Evolutionary conservation across 2,113 vertebrate species (phyloP), one percentile per base, ranked within the genome.

Genomic region (Mionectes macconnelli): DNA sequence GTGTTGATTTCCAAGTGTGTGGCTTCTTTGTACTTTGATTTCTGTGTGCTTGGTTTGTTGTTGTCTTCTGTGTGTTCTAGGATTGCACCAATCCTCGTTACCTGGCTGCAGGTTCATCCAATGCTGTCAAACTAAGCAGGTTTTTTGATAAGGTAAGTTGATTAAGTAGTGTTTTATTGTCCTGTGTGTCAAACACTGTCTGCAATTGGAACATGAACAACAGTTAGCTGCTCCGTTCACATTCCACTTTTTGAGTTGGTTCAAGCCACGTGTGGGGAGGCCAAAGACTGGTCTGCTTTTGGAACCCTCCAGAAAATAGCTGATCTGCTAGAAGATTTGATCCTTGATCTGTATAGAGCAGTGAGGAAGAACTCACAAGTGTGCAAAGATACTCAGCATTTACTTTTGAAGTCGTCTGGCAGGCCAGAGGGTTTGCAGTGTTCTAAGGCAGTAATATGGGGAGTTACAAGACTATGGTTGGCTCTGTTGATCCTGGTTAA

Each of bases 131-230:
- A 95, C 97, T 99, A 30, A 99, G 99, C 97, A 98, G 99, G 80
- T 99, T 99, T 96, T 99, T 99, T 98, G 99, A 99, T 98, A 99
- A 99, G 98, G 99, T 99, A 97, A 98, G 82, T 95, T 75, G 87
- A 12, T 95, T 83, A 94, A 86, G 79, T 84, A 39, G 44, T 75
- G 66, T 85, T 97, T 90, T 96, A 62, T 83, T 84, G 42, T 82
- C 63, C 49, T 56, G 1, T 47, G 15, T 68, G 23, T 64, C 24
- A 28, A 81, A 40, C 2, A 0, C 17, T 40, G 3, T 74, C 42
- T 93, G 57, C 84, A 55, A 47, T 84, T 84, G 74, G 63, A 96
- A 50, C 31, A 2, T 31, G 73, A 92, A 35, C 14, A 67, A 27
- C 68, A 66, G 15, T 40, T 40, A 55, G n/a, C 40, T 67, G 23